Base-by-base conservation (phyloP, 2,888 invertebrate species). In the Cryptocephalus moraei region DNA sequence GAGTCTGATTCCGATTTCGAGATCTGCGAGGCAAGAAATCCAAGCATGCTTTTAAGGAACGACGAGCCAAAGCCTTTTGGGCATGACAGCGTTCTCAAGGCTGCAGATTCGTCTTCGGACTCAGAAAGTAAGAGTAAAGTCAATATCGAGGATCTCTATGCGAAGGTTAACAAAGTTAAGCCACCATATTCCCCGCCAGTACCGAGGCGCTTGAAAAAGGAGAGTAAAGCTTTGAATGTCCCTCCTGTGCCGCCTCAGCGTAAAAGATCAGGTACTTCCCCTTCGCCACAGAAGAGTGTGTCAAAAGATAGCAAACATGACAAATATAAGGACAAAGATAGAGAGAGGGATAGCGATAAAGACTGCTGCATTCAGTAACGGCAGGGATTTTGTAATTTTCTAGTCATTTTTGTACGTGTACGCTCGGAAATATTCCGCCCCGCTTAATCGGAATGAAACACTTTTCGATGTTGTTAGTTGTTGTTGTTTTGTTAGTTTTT, bases 361-460 rank as follows among this genome's bases (percentile, higher is more conserved):
- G 66, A 67, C 56, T 68, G 68, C 47, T 56, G 56, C 50, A 59
- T 68, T 46, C 67, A 67, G 52, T 68, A 62, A 32, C 44, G 14
- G 11, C 14, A 40, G 38, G 13, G 36, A 36, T 58, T 54, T 60
- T 56, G 46, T 57, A 54, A 50, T 62, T 62, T 64, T 66, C 60
- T 67, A 66, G 62, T 67, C 61, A 63, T 62, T 63, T 64, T 61
- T 60, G 47, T 63, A 57, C 53, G 48, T 54, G 50, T 57, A 61
- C 59, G 57, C 58, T 58, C 60, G 56, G 63, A 62, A 60, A 61
- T 63, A 62, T 62, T 65, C 63, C 54, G 53, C 60, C 52, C 47
- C 22, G 22, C 22, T 22, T 22, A 49, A 34, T 44, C 53, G 57
- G 60, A 57, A 49, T 61, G 36, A 36, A 36, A 36, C 36, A 36